Conservation (phyloP, 2,797 vertebrate genomes). For the Diglossa cyanea region DNA sequence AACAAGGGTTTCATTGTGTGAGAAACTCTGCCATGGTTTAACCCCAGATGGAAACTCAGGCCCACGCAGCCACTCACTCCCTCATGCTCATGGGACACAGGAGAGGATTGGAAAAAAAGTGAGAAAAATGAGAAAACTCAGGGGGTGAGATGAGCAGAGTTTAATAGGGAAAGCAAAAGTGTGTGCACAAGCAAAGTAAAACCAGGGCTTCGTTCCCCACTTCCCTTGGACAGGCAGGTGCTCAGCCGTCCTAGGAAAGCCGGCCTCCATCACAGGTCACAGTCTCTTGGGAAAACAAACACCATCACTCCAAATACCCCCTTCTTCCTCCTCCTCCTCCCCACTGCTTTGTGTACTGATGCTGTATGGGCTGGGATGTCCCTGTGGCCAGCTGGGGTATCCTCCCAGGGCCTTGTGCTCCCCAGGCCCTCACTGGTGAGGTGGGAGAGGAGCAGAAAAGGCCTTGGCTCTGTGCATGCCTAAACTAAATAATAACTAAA, state of each 20-base stretch:
- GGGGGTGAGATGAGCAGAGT: neutral
- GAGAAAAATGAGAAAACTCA: neutral
- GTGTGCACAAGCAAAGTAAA: rapidly evolving
- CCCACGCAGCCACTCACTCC: rapidly evolving
- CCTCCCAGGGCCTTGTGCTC: neutral
- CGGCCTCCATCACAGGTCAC: neutral
- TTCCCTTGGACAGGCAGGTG: neutral
- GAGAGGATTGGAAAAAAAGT: neutral
- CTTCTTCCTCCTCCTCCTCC: neutral
- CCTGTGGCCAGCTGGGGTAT: neutral
- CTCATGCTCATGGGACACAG: neutral
- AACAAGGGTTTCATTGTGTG: neutral
- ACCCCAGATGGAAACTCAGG: neutral
- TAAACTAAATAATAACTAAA: neutral
- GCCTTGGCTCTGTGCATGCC: neutral
- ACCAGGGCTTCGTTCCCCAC: neutral
- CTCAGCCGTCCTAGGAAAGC: neutral
- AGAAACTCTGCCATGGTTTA: neutral
- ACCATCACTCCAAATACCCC: rapidly evolving
- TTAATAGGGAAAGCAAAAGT: neutral
- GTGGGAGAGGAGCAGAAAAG: neutral
- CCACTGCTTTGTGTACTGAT: rapidly evolving
- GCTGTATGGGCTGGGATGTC: rapidly evolving
- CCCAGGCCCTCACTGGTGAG: neutral
- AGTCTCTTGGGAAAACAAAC: neutral